phyloP scores from a whole-genome alignment of 2,113 vertebrate genomes.

The Tapirus terrestris region DNA sequence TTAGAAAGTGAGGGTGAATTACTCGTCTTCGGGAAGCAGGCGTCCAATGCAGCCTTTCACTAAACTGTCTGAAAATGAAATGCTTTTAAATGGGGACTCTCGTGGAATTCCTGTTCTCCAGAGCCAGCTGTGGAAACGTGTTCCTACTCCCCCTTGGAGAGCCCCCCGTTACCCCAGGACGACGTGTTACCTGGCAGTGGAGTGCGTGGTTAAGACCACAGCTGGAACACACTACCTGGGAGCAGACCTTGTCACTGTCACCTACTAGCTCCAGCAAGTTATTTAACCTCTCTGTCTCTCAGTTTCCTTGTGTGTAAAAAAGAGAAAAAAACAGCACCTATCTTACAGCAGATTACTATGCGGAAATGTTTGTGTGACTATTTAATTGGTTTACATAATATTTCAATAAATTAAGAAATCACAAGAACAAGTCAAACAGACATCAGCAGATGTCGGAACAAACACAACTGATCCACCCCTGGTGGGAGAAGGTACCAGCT shows the following conservation, averaged over 20 bases:
- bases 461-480: background rate
- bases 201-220: background rate
- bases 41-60: background rate
- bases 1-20: background rate
- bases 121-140: background rate
- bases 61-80: background rate
- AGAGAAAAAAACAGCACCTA: background rate
- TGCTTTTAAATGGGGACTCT: background rate
- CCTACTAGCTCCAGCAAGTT: background rate
- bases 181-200: background rate
- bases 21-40: background rate
- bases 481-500: background rate
- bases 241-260: background rate
- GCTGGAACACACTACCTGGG: background rate
- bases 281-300: background rate
- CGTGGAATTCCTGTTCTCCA: background rate
- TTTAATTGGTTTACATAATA: background rate
- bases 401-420: conserved; percentile 47
- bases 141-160: background rate
- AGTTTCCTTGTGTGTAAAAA: background rate
- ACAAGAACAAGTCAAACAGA: background rate
- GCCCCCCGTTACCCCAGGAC: background rate
- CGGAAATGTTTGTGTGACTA: background rate
- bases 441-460: background rate
- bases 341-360: background rate